Conservation (phyloP, 2,113 vertebrate species). For the Bombycilla garrulus region DNA sequence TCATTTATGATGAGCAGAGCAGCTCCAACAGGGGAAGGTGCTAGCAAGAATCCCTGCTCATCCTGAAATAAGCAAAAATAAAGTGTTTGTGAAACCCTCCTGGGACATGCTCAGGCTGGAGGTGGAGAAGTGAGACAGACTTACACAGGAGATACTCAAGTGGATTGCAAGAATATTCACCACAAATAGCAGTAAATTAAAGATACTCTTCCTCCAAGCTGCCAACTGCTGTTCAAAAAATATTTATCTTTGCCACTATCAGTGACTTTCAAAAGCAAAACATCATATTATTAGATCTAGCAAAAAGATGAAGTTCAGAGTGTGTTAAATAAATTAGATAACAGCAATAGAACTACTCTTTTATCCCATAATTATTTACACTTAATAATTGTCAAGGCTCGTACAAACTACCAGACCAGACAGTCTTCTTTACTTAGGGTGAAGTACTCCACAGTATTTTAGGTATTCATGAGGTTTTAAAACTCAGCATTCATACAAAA, state of each 20-base stretch:
- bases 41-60: not conserved
- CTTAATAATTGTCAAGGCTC: not conserved
- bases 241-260: not conserved
- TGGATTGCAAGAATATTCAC: not conserved
- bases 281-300: accelerated
- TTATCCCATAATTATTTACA: not conserved
- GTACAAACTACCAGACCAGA: not conserved
- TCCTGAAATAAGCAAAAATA: not conserved
- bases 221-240: not conserved
- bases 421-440: not conserved
- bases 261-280: not conserved
- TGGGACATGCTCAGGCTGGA: not conserved
- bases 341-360: not conserved
- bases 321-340: not conserved
- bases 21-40: not conserved
- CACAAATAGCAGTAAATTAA: not conserved
- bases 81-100: not conserved
- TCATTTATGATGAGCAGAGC: not conserved
- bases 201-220: not conserved
- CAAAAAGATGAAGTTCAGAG: not conserved
- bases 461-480: not conserved
- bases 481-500: not conserved
- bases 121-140: not conserved
- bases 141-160: accelerated
- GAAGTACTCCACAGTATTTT: not conserved